Percentiles rank a stretch among this genome's conserved stretches.
phyloP scores from a whole-genome alignment of 2,888 invertebrate species.

The Ernsta delagoae region DNA sequence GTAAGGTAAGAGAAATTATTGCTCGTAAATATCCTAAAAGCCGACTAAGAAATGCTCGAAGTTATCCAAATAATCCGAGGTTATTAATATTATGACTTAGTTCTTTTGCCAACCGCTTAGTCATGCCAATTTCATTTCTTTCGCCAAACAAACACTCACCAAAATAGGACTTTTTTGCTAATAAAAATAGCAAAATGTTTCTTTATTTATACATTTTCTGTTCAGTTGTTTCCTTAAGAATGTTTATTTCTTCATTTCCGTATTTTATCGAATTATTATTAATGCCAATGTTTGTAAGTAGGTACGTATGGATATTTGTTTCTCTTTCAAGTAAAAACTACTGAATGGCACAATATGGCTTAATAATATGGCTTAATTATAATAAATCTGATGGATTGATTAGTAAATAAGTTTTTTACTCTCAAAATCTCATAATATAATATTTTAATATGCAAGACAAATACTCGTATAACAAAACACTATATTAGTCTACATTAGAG shows the following conservation, averaged over 20 bases:
- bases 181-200: not conserved
- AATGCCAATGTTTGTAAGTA: too few species aligned
- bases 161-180: not conserved
- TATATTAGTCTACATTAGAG: constrained; percentile 30
- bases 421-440: not conserved
- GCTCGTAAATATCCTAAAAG: not conserved
- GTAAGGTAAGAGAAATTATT: not conserved
- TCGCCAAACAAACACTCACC: constrained; percentile 6
- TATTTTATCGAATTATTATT: too few species aligned
- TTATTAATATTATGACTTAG: constrained; percentile 37
- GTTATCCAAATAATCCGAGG: constrained; percentile 30
- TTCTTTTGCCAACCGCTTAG: constrained; percentile 28
- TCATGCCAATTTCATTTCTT: constrained; percentile 26
- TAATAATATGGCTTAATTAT: too few species aligned
- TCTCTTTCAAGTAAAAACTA: too few species aligned
- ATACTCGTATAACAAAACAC: constrained; percentile 13
- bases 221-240: not conserved
- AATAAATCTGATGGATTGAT: not conserved
- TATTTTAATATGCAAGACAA: constrained; percentile 6
- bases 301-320: too few species aligned
- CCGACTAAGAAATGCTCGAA: constrained; percentile 16
- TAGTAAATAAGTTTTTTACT: not conserved
- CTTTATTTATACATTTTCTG: not conserved
- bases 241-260: too few species aligned
- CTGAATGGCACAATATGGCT: too few species aligned